Conservation (phyloP, 2,888 invertebrate species). For the Dolichopus griseipennis region DNA sequence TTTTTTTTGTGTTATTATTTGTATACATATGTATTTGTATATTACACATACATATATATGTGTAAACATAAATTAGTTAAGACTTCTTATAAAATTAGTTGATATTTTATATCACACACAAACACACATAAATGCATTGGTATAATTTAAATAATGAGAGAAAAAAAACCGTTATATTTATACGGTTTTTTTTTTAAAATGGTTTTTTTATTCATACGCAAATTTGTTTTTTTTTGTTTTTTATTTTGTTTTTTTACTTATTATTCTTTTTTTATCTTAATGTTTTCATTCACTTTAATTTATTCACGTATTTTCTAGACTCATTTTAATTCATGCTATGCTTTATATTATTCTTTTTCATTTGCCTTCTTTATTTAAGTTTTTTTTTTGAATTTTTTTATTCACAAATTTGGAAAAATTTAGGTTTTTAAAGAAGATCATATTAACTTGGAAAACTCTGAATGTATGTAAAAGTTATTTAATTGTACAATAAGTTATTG, state of each 20-base stretch:
- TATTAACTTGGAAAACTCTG: too few species aligned
- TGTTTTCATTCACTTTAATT: not conserved
- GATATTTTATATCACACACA: not conserved
- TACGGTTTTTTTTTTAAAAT: not conserved
- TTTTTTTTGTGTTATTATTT: not conserved
- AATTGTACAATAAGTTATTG: too few species aligned
- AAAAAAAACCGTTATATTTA: not conserved
- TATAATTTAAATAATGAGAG: not conserved
- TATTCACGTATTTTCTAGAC: not conserved
- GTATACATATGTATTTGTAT: too few species aligned
- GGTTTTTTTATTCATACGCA: too few species aligned
- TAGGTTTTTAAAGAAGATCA: too few species aligned
- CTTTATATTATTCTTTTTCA: too few species aligned
- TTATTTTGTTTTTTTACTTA: not conserved
- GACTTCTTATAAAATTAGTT: too few species aligned
- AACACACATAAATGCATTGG: not conserved
- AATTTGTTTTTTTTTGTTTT: not conserved
- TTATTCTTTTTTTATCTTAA: not conserved
- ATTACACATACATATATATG: too few species aligned
- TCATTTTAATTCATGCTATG: not conserved
- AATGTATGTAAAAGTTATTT: too few species aligned
- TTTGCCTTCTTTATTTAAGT: not conserved
- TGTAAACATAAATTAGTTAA: too few species aligned
- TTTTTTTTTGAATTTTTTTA: not conserved
- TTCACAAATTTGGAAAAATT: not conserved